Evolutionary conservation across 37 sponge, comb jelly and placozoan genomes (phyloP), one percentile per base, ranked within the genome.

Genomic region (Halisarca cf. caerulea): DNA sequence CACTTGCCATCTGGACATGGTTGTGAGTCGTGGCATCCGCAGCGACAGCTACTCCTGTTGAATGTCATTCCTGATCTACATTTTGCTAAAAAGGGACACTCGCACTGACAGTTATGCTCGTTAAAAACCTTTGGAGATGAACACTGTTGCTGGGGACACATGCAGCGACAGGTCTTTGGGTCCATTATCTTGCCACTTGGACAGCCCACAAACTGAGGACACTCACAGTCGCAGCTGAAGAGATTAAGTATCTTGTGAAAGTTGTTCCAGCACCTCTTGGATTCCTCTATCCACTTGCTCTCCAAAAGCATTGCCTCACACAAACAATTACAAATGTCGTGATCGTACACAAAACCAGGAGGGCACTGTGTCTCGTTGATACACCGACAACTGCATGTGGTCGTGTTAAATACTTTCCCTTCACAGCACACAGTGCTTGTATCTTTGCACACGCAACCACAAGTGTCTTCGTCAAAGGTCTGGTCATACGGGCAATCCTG

Each of bases 191-290:
- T 83, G 6, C 71, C 59, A 0, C 42, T 24, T 23, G 84, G 80
- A 33, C 88, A 88, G 9, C 0, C 43, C 4, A 25, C n/a, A 15
- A n/a, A 57, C 24, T 4, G 0, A 4, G 83, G 88, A 68, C 83
- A 83, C 53, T 60, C 79, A 61, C 88, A 88, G 17, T 57, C 35
- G 41, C 88, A 88, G 32, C 37, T 87, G 61, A 43, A 28, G 81
- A 42, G 24, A 37, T 68, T 80, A 27, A 80, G 78, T 27, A 60
- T 15, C 61, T 66, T 37, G 62, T 54, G 27, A 28, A 36, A 24
- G 45, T 37, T 3, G 0, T 9, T 0, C 24, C 25, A 37, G 45
- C 77, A 74, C 25, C 36, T 43, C 23, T 20, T 38, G 36, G 77
- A 74, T 38, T 74, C 24, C 21, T 40, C 42, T 44, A 74, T 0